Percentiles rank a stretch among this genome's conserved stretches.
phyloP scores from a whole-genome alignment of 2,888 invertebrate genomes.

The Pinctada fucata region DNA sequence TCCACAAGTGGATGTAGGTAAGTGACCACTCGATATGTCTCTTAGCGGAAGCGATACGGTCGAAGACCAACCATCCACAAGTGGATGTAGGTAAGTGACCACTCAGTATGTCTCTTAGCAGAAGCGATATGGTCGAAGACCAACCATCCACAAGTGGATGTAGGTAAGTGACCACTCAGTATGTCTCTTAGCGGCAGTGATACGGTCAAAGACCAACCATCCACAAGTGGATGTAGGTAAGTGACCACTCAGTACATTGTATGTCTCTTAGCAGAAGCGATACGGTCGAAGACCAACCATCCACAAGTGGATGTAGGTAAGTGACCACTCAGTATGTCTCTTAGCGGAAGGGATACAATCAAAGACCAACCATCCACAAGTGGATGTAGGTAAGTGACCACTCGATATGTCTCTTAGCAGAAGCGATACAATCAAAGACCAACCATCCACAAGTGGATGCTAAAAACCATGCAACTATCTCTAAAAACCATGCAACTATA shows the following conservation, averaged over 20 bases:
- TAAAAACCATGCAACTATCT: too few relatives aligned
- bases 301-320: not conserved
- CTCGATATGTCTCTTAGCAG: too few relatives aligned
- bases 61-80: not conserved
- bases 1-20: constrained; percentile 71
- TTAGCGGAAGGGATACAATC: too few relatives aligned
- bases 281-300: not conserved
- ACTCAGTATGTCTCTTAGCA: too few relatives aligned
- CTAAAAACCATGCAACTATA: too few relatives aligned
- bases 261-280: not conserved
- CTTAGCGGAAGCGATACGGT: not conserved
- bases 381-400: too few relatives aligned
- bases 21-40: not conserved
- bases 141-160: not conserved
- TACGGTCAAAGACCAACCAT: not conserved
- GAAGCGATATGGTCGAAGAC: not conserved
- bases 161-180: too few relatives aligned
- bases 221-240: constrained; percentile 54
- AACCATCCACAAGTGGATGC: not conserved
- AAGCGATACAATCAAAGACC: not conserved
- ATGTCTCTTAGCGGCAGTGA: not conserved
- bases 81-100: not conserved
- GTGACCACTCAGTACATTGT: not conserved
- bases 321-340: too few relatives aligned
- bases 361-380: not conserved